Percentiles rank a stretch among this genome's conserved stretches.
These are phyloP conservation scores for Cheilosia grossa DNA, from an alignment of 2,888 invertebrate genomes.

Conservation along the genomic window DNA sequence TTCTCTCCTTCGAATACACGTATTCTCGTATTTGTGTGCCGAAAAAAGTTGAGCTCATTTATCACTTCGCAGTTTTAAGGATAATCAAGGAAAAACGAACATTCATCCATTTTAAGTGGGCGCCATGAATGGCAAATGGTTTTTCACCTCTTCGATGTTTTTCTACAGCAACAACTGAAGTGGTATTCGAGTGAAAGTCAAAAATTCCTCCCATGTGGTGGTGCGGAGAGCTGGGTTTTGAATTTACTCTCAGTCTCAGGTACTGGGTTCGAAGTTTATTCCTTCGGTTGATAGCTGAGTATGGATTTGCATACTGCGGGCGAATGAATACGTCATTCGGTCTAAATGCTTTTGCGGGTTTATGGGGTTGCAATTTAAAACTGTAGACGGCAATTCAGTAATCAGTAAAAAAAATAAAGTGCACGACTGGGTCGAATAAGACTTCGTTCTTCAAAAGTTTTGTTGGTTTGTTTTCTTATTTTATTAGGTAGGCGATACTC, in stretches of 20 bases:
- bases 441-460: no score
- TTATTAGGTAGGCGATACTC: no score
- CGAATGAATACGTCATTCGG: background rate
- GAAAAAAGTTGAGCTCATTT: constrained; percentile 52
- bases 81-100: constrained; percentile 43
- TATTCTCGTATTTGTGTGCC: background rate
- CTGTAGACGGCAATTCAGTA: no score
- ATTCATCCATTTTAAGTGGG: constrained; percentile 71
- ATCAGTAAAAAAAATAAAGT: no score
- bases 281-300: background rate
- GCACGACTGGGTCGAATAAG: no score
- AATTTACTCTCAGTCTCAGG: background rate
- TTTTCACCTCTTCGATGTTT: constrained; percentile 34
- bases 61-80: constrained; percentile 56
- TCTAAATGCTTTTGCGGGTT: background rate
- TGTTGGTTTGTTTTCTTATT: no score
- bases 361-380: background rate
- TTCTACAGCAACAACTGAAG: constrained; percentile 11
- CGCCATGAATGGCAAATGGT: constrained; percentile 60
- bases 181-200: constrained; percentile 54
- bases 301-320: background rate
- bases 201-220: constrained; percentile 32
- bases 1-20: constrained; percentile 13
- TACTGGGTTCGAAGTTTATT: background rate
- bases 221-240: background rate